Percentiles rank a stretch among this genome's conserved stretches.
Evolutionary conservation across 2,797 vertebrate species (phyloP).

Genomic region (Coregonus suidteri): DNA sequence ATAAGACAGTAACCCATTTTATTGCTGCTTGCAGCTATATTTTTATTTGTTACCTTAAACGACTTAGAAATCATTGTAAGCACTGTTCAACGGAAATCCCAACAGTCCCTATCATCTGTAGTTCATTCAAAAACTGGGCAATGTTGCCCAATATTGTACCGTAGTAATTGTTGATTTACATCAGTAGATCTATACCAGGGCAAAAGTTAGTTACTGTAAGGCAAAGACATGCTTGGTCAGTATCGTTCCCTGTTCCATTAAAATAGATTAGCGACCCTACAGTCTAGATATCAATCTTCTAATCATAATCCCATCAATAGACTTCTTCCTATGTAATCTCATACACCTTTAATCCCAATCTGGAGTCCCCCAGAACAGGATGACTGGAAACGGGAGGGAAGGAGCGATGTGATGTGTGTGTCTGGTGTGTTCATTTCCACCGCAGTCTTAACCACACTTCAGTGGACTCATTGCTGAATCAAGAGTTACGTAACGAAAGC

Average conservation of each 20-base stretch:
- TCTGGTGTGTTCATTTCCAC: not conserved
- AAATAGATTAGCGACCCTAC: not conserved
- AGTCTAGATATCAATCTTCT: not conserved
- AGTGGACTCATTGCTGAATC: slow-evolving; percentile 15
- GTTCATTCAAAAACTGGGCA: too few species aligned
- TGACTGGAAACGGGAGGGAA: not conserved
- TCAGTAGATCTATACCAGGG: too few species aligned
- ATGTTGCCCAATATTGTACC: too few species aligned
- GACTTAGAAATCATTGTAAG: too few species aligned
- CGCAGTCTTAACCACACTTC: slow-evolving; percentile 11
- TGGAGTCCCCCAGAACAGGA: not conserved
- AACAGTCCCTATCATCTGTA: too few species aligned
- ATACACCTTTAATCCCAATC: not conserved
- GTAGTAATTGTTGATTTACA: too few species aligned
- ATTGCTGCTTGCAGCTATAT: too few species aligned
- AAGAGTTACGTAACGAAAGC: slow-evolving; percentile 27
- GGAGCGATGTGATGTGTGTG: not conserved
- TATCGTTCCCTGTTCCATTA: not conserved
- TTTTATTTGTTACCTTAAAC: too few species aligned
- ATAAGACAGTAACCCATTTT: too few species aligned
- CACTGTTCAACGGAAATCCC: too few species aligned
- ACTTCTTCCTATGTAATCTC: not conserved
- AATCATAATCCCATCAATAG: not conserved
- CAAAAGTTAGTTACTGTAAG: too few species aligned
- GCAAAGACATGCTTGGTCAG: too few species aligned